Evolutionary conservation across 1,140 invertebrate genomes (phyloP), one percentile per base, ranked within the genome.

Genomic region (Ips nitidus): DNA sequence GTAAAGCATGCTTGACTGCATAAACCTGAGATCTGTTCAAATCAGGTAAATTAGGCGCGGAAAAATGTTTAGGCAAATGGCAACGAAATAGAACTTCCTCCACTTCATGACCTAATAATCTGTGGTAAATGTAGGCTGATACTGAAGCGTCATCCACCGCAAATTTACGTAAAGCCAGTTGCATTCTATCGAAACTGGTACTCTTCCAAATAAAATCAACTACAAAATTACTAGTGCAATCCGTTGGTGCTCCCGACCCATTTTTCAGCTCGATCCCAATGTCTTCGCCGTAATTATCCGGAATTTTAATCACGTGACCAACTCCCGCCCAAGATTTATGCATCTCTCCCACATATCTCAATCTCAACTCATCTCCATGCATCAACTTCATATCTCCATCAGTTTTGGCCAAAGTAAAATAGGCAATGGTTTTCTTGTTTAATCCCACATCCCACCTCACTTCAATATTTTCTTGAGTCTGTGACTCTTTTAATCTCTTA

Each of bases 131-230:
- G 79, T 97, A 99, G 1, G 91, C 92, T 1, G 97, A 99, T 0
- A 99, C 98, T 0, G 95, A 98, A 2, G 89, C 89, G 73, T 98
- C 95, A 78, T 98, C 97, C 4, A 98, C 92, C 8, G 97, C 96
- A 83, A 99, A 99, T 80, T 95, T 96, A 52, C 93, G 88, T 38
- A 99, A 81, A 0, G 98, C 96, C 38, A 93, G 85, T 77, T 98
- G 94, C 98, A 99, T 99, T 74, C 97, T 89, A 81, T 99, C 97
- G 82, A 99, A 99, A 52, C 94, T 97, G 1, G 97, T 99, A 64
- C 96, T 97, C 80, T 99, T 99, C 98, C 98, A 99, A 37, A 99
- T 98, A 83, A 99, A 99, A 82, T 99, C 98, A 6, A 99, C 94
- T 0, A 97, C 94, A 83, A 98, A 99, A 81, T 98, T 98, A 56